Evolutionary conservation across 2,888 invertebrate genomes (phyloP).

Genomic region (Drosophila tripunctata): DNA sequence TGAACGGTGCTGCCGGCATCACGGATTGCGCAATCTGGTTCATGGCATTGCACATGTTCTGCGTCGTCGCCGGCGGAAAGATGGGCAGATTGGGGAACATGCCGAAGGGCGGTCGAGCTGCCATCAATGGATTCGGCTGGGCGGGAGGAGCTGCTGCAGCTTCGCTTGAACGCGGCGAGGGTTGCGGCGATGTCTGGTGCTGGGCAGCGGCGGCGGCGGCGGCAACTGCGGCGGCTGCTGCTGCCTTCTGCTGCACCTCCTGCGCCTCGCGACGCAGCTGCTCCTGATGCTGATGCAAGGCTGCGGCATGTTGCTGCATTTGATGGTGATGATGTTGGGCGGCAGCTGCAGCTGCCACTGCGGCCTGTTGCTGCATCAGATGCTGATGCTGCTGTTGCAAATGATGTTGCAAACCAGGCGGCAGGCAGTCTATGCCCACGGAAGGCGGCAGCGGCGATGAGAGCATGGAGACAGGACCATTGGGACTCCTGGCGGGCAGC

Average conservation of each 20-base stretch:
- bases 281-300: slow-evolving; percentile 79
- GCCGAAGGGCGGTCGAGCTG: slow-evolving; percentile 83
- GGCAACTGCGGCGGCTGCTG: slow-evolving; percentile 51
- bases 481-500: slow-evolving; percentile 49
- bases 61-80: slow-evolving; percentile 86
- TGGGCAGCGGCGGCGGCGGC: slow-evolving; percentile 60
- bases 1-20: slow-evolving; percentile 93
- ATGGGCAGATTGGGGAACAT: slow-evolving; percentile 84
- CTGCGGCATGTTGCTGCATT: slow-evolving; percentile 81
- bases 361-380: slow-evolving; percentile 81
- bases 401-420: slow-evolving; percentile 81
- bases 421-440: slow-evolving; percentile 77
- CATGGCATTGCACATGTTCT: slow-evolving; percentile 91
- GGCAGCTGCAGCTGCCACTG: slow-evolving; percentile 79
- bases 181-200: slow-evolving; percentile 31
- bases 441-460: slow-evolving; percentile 64
- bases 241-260: slow-evolving; percentile 82
- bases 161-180: not conserved
- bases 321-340: slow-evolving; percentile 81
- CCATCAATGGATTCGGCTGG: slow-evolving; percentile 77
- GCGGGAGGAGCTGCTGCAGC: slow-evolving; percentile 36
- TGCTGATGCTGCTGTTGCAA: slow-evolving; percentile 83
- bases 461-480: slow-evolving; percentile 42
- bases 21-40: slow-evolving; percentile 92
- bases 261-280: slow-evolving; percentile 80